Percentiles rank a stretch among this genome's conserved stretches.
Conservation (phyloP, 2,113 vertebrate species). For the Narcine bancroftii region DNA sequence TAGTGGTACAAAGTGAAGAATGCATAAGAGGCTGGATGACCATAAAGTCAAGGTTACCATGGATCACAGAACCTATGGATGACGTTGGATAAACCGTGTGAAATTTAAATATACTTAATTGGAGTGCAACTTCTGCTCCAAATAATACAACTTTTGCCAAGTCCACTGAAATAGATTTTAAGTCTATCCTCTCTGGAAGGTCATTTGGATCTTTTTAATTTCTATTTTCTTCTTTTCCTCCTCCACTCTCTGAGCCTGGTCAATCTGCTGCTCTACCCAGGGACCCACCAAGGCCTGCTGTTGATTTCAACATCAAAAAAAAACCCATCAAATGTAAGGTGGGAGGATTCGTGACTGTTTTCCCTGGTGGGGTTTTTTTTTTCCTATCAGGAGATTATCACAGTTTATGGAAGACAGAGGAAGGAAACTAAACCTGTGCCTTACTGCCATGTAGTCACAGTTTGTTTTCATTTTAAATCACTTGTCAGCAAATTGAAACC, state of each 20-base stretch:
- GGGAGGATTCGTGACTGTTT: not conserved
- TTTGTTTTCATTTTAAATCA: slow-evolving; percentile 12
- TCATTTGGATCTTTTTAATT: not conserved
- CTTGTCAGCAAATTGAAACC: slow-evolving; percentile 8
- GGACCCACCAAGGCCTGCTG: not conserved
- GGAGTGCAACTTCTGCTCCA: not conserved
- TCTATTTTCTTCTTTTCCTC: not conserved
- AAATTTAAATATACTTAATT: not conserved
- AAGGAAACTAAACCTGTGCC: not conserved
- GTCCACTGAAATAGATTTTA: not conserved
- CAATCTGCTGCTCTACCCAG: not conserved
- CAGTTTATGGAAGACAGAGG: not conserved
- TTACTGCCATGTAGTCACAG: not conserved
- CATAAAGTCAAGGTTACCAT: not conserved
- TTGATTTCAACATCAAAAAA: not conserved
- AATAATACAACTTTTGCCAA: not conserved
- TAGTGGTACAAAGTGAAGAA: not conserved
- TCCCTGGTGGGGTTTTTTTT: not conserved
- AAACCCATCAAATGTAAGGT: not conserved
- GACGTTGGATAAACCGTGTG: not conserved
- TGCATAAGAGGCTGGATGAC: not conserved
- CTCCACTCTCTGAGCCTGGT: not conserved
- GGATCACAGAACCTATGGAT: not conserved
- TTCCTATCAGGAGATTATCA: not conserved
- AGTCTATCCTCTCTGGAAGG: too few relatives aligned